These are phyloP conservation scores for Neolamprologus brichardi DNA, from an alignment of 2,113 vertebrate genomes.

Conservation along the genomic window DNA sequence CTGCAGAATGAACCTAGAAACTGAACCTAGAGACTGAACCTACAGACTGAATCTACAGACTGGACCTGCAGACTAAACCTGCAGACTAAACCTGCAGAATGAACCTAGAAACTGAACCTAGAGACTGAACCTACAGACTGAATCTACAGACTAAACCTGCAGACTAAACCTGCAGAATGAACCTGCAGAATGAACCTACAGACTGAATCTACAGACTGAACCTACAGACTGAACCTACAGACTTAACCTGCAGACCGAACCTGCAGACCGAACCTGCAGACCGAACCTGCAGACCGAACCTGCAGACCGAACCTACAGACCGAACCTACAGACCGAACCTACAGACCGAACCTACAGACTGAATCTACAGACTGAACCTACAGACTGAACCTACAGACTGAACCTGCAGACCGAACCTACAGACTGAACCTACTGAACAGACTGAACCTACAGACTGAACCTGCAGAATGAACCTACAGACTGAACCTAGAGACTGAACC, in stretches of 20 bases:
- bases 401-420: rapidly evolving
- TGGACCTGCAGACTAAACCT: rapidly evolving
- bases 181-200: rapidly evolving
- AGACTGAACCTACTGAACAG: rapidly evolving
- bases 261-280: too few species aligned
- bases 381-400: rapidly evolving
- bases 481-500: rapidly evolving
- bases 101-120: rapidly evolving
- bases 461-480: rapidly evolving
- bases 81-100: rapidly evolving
- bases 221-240: rapidly evolving
- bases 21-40: rapidly evolving
- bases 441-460: rapidly evolving
- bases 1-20: rapidly evolving
- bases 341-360: rapidly evolving
- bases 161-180: rapidly evolving
- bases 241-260: too few species aligned
- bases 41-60: rapidly evolving
- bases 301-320: rapidly evolving
- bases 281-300: rapidly evolving
- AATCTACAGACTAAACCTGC: rapidly evolving
- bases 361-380: rapidly evolving
- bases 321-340: neutral
- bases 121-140: rapidly evolving
- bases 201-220: rapidly evolving